phyloP scores from a whole-genome alignment of 1,140 invertebrate genomes.

The Heliothis subflexa region DNA sequence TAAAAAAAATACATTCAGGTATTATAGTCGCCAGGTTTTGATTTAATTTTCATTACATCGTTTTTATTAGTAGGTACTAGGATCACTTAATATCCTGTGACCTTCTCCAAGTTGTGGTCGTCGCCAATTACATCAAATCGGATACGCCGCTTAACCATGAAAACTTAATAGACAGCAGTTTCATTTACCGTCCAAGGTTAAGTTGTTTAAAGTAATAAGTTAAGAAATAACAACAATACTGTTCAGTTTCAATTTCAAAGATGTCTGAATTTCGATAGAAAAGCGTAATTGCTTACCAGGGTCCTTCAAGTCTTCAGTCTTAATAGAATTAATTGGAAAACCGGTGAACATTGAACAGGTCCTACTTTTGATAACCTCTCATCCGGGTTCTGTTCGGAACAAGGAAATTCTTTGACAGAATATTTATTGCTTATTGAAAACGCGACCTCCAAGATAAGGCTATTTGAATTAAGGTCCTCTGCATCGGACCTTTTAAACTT shows the following conservation, averaged over 20 bases:
- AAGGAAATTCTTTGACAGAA: constrained; percentile 7
- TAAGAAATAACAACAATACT: not conserved
- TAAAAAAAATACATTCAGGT: too few relatives aligned
- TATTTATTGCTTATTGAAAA: constrained; percentile 12
- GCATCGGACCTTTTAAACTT: not conserved
- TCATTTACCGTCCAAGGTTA: too few relatives aligned
- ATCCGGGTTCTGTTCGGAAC: constrained; percentile 12
- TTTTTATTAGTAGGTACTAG: too few relatives aligned
- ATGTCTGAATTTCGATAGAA: not conserved
- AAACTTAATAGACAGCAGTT: too few relatives aligned
- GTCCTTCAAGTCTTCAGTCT: not conserved
- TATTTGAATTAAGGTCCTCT: not conserved
- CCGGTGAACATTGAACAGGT: not conserved
- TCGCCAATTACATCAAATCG: too few relatives aligned
- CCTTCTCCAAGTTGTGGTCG: too few relatives aligned
- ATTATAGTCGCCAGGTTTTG: too few relatives aligned
- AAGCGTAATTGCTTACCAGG: not conserved
- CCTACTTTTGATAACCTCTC: not conserved
- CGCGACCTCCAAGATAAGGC: not conserved
- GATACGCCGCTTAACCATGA: too few relatives aligned
- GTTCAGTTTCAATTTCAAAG: not conserved
- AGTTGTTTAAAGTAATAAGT: not conserved
- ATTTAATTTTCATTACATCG: too few relatives aligned
- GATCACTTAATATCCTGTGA: too few relatives aligned
- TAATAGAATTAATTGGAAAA: not conserved